A percentile compares a stretch with the other conserved stretches of the same genome.
phyloP scores from a whole-genome alignment of 2,888 invertebrate species.

The Eumacrocentrus americanus region DNA sequence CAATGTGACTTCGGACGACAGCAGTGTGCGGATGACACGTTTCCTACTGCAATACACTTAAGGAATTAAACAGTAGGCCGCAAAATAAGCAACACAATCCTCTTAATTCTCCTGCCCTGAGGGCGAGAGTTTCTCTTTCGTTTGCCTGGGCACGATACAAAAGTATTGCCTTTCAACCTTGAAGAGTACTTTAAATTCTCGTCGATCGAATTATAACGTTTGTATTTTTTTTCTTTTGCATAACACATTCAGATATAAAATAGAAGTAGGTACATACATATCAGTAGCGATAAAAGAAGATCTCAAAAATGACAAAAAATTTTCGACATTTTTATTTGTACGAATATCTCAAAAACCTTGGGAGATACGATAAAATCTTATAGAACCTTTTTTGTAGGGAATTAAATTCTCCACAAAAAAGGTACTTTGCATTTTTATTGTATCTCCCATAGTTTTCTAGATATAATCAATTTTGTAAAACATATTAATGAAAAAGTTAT shows the following conservation, averaged over 20 bases:
- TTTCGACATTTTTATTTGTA: not conserved
- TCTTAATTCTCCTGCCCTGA: conserved; percentile 10
- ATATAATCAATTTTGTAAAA: not conserved
- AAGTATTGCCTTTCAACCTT: too few species aligned
- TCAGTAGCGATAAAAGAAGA: not conserved
- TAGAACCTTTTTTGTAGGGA: not conserved
- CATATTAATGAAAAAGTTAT: not conserved
- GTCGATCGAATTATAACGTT: too few species aligned
- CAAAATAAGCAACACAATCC: conserved; percentile 12
- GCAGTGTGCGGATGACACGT: not conserved
- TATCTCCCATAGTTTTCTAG: not conserved
- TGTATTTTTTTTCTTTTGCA: not conserved
- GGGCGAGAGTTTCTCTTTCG: conserved; percentile 26
- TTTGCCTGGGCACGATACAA: too few species aligned
- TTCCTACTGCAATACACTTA: conserved; percentile 5
- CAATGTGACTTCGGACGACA: not conserved
- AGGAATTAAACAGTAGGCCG: not conserved
- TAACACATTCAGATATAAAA: not conserved
- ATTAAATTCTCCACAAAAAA: conserved; percentile 20
- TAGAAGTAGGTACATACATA: conserved; percentile 6
- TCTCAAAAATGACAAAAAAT: not conserved
- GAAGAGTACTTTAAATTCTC: too few species aligned
- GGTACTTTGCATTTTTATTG: not conserved
- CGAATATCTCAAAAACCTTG: not conserved
- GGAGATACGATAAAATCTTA: not conserved